These are phyloP conservation scores for Erebia palarica DNA, from an alignment of 2,888 invertebrate species.

Conservation along the genomic window DNA sequence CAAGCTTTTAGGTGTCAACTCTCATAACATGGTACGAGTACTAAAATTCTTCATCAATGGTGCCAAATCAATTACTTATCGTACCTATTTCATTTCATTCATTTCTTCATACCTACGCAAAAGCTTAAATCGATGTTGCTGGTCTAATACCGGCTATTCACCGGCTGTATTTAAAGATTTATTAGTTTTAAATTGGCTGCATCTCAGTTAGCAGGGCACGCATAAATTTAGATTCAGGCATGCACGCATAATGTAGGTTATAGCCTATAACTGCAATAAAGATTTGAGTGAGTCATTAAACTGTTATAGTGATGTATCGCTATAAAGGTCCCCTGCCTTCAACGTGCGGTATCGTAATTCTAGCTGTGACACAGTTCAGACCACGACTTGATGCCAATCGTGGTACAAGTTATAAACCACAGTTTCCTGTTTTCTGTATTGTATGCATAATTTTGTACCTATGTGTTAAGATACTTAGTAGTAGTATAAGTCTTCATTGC, in stretches of 20 bases:
- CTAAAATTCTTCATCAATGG: too few species aligned
- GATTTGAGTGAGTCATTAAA: constrained; percentile 30
- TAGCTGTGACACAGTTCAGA: constrained; percentile 51
- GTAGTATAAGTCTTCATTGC: too few species aligned
- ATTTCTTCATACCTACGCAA: too few species aligned
- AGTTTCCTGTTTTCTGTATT: too few species aligned
- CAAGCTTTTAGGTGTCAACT: too few species aligned
- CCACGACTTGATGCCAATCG: constrained; percentile 39
- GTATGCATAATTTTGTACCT: too few species aligned
- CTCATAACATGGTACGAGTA: too few species aligned
- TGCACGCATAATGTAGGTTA: constrained; percentile 17
- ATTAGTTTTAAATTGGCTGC: constrained; percentile 1
- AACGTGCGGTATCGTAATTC: constrained; percentile 51
- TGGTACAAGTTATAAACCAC: constrained; percentile 25
- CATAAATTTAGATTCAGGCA: constrained; percentile 9
- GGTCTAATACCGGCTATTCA: background rate
- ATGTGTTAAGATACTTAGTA: too few species aligned
- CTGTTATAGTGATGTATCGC: constrained; percentile 30
- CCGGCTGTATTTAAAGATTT: background rate
- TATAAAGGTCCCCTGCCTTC: constrained; percentile 41
- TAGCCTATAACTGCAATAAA: constrained; percentile 14
- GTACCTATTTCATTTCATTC: too few species aligned
- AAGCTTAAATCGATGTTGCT: too few species aligned
- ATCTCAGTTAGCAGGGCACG: background rate
- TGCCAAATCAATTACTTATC: too few species aligned